A percentile compares a stretch with the other conserved stretches of the same genome.
Conservation (phyloP, 2,888 invertebrate species). For the Habrosyne pyritoides region DNA sequence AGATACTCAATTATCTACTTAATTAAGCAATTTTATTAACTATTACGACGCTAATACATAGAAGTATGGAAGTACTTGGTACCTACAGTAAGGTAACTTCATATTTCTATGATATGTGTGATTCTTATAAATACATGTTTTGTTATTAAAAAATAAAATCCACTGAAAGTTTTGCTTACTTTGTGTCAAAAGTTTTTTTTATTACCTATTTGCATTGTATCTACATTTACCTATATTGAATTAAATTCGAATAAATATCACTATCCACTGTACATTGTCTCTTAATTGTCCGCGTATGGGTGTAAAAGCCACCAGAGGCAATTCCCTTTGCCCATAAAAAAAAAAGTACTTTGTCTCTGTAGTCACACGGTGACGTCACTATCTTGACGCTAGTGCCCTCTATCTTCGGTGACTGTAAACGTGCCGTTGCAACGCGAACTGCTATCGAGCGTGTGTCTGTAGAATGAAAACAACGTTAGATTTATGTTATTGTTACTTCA, state of each 20-base stretch:
- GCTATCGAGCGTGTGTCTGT: conserved; percentile 58
- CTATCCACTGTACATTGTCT: conserved; percentile 38
- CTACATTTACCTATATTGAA: conserved; percentile 23
- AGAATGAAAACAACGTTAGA: conserved; percentile 21
- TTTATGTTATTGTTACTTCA: background rate
- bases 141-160: background rate
- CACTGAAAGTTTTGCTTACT: background rate
- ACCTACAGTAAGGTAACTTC: background rate
- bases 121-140: background rate
- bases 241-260: conserved; percentile 52
- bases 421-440: conserved; percentile 68
- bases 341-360: too few species aligned
- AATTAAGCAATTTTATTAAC: background rate
- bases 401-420: conserved; percentile 68
- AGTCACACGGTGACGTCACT: conserved; percentile 11
- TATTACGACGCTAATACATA: background rate
- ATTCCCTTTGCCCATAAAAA: too few species aligned
- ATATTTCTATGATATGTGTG: background rate
- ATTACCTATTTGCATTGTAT: background rate
- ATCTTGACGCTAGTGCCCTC: conserved; percentile 58
- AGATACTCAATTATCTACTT: background rate
- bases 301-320: too few species aligned
- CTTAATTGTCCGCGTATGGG: too few species aligned
- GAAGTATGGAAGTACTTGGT: background rate
- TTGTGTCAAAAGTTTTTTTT: background rate